These are phyloP conservation scores for Aphodius granarius DNA, from an alignment of 2,888 invertebrate genomes.

Conservation along the genomic window DNA sequence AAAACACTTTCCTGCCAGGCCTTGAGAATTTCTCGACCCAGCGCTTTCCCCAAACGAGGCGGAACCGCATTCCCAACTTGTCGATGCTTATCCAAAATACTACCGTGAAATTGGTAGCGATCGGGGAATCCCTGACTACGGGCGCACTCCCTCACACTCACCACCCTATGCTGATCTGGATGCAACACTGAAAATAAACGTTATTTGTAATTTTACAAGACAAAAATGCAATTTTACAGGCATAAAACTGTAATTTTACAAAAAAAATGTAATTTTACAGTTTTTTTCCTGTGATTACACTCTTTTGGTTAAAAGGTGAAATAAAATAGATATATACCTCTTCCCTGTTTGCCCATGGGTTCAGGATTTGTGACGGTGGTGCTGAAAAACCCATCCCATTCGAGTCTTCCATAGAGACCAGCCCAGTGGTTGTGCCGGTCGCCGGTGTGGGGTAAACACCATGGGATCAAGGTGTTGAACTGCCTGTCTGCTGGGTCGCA, in stretches of 20 bases:
- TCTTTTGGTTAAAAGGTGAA: too few species aligned
- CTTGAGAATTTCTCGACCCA: conserved; percentile 74
- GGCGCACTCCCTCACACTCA: conserved; percentile 86
- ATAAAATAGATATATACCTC: conserved; percentile 55
- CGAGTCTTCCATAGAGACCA: conserved; percentile 78
- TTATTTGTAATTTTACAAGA: too few species aligned
- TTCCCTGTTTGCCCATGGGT: conserved; percentile 89
- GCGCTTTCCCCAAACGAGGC: conserved; percentile 75
- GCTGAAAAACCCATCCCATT: conserved; percentile 82
- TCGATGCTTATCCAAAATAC: conserved; percentile 74
- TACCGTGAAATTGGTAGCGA: conserved; percentile 73
- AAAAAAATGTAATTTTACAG: too few species aligned
- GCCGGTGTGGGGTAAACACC: conserved; percentile 87
- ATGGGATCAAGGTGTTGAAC: conserved; percentile 82
- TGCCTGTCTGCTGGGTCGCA: conserved; percentile 76
- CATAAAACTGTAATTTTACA: too few species aligned
- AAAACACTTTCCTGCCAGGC: conserved; percentile 41
- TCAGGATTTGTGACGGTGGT: conserved; percentile 86
- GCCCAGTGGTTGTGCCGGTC: conserved; percentile 87
- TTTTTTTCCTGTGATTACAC: too few species aligned
- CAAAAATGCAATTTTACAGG: too few species aligned
- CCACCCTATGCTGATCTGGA: conserved; percentile 76
- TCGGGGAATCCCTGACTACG: conserved; percentile 85
- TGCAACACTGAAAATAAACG: conserved; percentile 69
- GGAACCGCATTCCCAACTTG: conserved; percentile 91